Evolutionary conservation across 2,888 invertebrate species (phyloP).

Genomic region (Ellobium chinense): DNA sequence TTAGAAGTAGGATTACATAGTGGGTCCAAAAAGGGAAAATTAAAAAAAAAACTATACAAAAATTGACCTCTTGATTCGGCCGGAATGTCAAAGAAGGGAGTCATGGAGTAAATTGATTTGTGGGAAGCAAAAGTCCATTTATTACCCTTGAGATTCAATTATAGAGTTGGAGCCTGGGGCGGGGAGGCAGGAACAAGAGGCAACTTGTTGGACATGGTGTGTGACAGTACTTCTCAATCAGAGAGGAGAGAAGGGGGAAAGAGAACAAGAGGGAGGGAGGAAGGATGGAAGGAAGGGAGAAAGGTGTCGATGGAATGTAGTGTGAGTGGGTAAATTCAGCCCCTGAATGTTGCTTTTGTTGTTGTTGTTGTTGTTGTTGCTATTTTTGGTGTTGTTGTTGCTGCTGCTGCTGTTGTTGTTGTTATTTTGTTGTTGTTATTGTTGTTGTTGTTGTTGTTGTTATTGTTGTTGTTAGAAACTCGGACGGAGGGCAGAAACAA

Average conservation of each 20-base stretch:
- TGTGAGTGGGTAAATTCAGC: neutral
- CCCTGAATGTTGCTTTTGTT: neutral
- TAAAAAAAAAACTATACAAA: too few relatives aligned
- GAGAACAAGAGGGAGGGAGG: neutral
- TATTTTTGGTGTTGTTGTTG: neutral
- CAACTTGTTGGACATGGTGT: too few relatives aligned
- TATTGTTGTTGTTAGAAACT: neutral
- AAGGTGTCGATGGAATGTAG: neutral
- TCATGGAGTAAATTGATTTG: too few relatives aligned
- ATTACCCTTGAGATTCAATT: too few relatives aligned
- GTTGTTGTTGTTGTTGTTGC: neutral
- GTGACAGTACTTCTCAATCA: too few relatives aligned
- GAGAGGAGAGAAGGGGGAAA: neutral
- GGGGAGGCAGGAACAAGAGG: too few relatives aligned
- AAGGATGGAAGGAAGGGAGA: neutral
- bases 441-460: neutral
- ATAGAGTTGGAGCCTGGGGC: too few relatives aligned
- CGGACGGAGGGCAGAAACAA: neutral
- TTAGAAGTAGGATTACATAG: too few relatives aligned
- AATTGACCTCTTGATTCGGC: too few relatives aligned
- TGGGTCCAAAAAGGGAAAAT: too few relatives aligned
- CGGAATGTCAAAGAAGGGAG: too few relatives aligned
- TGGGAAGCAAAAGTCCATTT: too few relatives aligned
- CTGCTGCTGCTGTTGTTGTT: neutral
- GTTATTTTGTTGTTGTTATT: neutral